A percentile compares a stretch with the other conserved stretches of the same genome.
phyloP scores from a whole-genome alignment of 2,113 vertebrate species.

The Emydocephalus ijimae region DNA sequence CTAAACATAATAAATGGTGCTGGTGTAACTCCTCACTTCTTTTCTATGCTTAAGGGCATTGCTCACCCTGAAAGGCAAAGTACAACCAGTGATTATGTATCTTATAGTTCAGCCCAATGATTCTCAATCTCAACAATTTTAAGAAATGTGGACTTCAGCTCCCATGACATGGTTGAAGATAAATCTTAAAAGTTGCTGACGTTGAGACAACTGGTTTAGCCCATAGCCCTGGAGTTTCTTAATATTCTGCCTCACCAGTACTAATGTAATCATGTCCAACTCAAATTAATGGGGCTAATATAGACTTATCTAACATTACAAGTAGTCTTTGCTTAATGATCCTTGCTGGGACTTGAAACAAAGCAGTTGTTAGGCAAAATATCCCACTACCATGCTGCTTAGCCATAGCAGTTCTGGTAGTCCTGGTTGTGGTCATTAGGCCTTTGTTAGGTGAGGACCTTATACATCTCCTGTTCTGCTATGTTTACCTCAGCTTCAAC shows the following conservation, averaged over 20 bases:
- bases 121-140: background rate
- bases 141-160: background rate
- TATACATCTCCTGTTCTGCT: background rate
- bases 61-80: background rate
- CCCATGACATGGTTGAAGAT: background rate
- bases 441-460: background rate
- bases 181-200: background rate
- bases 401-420: background rate
- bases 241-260: background rate
- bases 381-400: background rate
- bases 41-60: background rate
- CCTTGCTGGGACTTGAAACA: background rate
- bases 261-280: background rate
- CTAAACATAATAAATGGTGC: background rate
- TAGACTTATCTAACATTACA: background rate
- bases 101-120: background rate
- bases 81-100: background rate
- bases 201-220: background rate
- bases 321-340: background rate
- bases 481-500: background rate
- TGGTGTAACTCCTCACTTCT: background rate
- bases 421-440: background rate
- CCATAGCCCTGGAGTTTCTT: background rate
- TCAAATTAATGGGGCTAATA: background rate
- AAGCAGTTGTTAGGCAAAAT: background rate